Percentiles rank a stretch among this genome's conserved stretches.
Conservation (phyloP, 1,140 invertebrate species). For the Dufourea novaeangliae region DNA sequence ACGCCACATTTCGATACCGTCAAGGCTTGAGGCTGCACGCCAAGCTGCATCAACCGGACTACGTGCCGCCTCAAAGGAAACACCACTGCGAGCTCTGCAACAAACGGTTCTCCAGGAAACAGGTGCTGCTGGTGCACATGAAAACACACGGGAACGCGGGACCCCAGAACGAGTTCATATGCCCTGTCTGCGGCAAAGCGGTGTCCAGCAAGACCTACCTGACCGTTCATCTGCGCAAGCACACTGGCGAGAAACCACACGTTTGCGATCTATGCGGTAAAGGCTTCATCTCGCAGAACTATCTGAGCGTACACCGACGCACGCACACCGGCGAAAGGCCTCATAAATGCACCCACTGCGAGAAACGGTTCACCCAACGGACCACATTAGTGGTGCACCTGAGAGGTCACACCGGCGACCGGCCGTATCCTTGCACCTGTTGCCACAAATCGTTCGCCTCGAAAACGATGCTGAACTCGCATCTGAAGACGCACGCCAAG, state of each 20-base stretch:
- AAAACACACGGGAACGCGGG: slow-evolving; percentile 74
- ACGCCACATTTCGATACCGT: slow-evolving; percentile 80
- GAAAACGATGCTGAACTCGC: slow-evolving; percentile 80
- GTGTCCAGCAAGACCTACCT: slow-evolving; percentile 89
- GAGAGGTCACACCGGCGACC: slow-evolving; percentile 84
- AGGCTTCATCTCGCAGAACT: slow-evolving; percentile 87
- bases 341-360: slow-evolving; percentile 86
- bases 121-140: slow-evolving; percentile 80
- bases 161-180: slow-evolving; percentile 82
- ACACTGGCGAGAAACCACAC: slow-evolving; percentile 84
- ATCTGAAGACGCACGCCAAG: slow-evolving; percentile 79
- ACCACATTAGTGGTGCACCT: slow-evolving; percentile 82
- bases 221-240: slow-evolving; percentile 91
- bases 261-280: slow-evolving; percentile 84
- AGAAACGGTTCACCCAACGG: slow-evolving; percentile 89
- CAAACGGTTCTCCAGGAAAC: slow-evolving; percentile 79
- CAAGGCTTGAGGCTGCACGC: slow-evolving; percentile 81
- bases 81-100: slow-evolving; percentile 79
- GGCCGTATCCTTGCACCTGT: slow-evolving; percentile 84
- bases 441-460: slow-evolving; percentile 82
- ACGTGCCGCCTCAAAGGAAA: slow-evolving; percentile 80
- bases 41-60: slow-evolving; percentile 81
- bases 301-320: slow-evolving; percentile 87
- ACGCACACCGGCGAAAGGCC: slow-evolving; percentile 88
- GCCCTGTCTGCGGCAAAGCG: slow-evolving; percentile 87